These are phyloP conservation scores for Punctoribates punctum DNA, from an alignment of 2,888 invertebrate species.

Conservation along the genomic window DNA sequence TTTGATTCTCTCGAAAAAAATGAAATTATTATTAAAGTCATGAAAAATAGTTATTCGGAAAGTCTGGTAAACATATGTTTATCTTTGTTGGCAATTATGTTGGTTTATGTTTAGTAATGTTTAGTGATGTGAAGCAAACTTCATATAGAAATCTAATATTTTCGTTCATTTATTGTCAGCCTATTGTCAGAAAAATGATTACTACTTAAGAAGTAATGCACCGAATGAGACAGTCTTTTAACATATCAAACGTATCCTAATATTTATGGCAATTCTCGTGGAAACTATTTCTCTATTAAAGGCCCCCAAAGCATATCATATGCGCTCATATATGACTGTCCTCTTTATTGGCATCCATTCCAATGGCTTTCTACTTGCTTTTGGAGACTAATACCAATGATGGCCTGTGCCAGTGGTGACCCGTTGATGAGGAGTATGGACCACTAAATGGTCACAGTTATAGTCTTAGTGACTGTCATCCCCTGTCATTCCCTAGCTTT, in stretches of 20 bases:
- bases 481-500: background rate
- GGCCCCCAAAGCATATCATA: constrained; percentile 13
- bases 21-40: background rate
- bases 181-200: constrained; percentile 33
- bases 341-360: background rate
- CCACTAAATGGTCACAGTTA: background rate
- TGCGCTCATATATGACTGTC: background rate
- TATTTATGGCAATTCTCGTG: constrained; percentile 24
- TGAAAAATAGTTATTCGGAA: background rate
- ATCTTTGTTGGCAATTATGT: constrained; percentile 12
- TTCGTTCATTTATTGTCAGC: constrained; percentile 7
- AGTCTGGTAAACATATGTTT: background rate
- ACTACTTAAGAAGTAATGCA: constrained; percentile 27
- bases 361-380: background rate
- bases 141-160: constrained; percentile 26
- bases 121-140: constrained; percentile 15
- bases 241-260: constrained; percentile 9
- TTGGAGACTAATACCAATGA: background rate
- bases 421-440: background rate
- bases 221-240: constrained; percentile 23
- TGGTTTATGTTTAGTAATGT: background rate
- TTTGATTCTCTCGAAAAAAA: background rate
- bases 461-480: background rate
- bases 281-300: constrained; percentile 20
- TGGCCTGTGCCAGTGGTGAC: background rate